A percentile compares a stretch with the other conserved stretches of the same genome.
phyloP scores from a whole-genome alignment of 2,888 invertebrate genomes.

The Pteria penguin region DNA sequence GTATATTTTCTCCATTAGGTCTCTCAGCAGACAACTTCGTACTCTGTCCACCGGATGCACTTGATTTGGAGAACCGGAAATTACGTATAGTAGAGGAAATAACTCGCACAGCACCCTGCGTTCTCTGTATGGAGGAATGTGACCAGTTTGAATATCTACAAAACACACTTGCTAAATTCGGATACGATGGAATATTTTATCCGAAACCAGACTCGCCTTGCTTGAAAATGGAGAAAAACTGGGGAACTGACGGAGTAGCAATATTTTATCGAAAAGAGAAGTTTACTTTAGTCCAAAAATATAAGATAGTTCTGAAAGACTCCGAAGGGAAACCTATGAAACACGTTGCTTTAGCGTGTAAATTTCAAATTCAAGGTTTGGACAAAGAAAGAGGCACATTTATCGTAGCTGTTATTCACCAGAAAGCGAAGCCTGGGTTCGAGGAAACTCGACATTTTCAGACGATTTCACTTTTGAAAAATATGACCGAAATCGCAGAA shows the following conservation, averaged over 20 bases:
- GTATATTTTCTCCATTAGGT: conserved; percentile 84
- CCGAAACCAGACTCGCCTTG: conserved; percentile 90
- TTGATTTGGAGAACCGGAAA: conserved; percentile 86
- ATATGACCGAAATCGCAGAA: conserved; percentile 52
- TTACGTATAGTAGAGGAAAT: conserved; percentile 87
- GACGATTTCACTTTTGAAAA: conserved; percentile 62
- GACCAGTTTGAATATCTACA: conserved; percentile 86
- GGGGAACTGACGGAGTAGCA: conserved; percentile 90
- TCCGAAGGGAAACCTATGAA: conserved; percentile 57
- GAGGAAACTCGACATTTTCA: conserved; percentile 67
- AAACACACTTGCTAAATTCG: conserved; percentile 84
- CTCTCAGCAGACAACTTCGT: conserved; percentile 87
- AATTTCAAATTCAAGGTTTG: conserved; percentile 11
- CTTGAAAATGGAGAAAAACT: conserved; percentile 86
- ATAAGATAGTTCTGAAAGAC: conserved; percentile 62
- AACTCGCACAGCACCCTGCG: conserved; percentile 85
- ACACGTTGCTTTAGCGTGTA: conserved; percentile 83
- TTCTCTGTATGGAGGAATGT: conserved; percentile 89
- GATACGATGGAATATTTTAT: conserved; percentile 86
- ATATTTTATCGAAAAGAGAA: conserved; percentile 86
- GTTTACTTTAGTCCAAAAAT: conserved; percentile 82
- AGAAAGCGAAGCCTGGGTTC: conserved; percentile 86
- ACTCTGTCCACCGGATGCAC: conserved; percentile 86
- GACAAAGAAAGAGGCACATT: conserved; percentile 81
- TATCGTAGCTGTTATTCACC: conserved; percentile 87